Base-by-base conservation (phyloP, 2,888 invertebrate genomes). In the Tiliacea citrago region DNA sequence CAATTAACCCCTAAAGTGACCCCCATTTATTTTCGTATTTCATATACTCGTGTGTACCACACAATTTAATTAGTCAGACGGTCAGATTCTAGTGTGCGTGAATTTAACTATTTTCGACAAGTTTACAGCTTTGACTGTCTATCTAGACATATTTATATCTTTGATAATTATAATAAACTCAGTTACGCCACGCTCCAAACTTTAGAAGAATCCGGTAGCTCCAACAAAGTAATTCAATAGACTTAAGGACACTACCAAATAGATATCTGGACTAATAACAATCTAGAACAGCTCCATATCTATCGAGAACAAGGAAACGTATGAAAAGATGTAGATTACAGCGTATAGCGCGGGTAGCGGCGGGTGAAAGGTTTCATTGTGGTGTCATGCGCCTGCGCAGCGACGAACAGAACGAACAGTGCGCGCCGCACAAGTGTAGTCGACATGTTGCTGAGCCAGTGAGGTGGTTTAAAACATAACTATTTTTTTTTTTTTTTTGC, bases 331-430 rank as follows among this genome's bases (percentile, higher is more conserved):
- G 77, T 81, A 79, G 80, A 79, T 77, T 78, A 77, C 69, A 82
- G 81, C 79, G 79, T 73, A 73, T 60, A 81, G 82, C 77, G 83
- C 84, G 83, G 85, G 86, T 88, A 87, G 86, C 85, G 88, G 85
- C 86, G 88, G 91, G 91, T 91, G 91, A 92, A 92, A 92, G 92
- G 92, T 89, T 85, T 90, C 90, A 91, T 92, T 92, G 92, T 92
- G 89, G 86, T 92, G 92, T 92, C 92, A 90, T 72, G 85, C 84
- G 81, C 79, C 68, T 39, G 82, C 70, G 77, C 68, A 45, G 62
- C 79, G 82, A 79, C 53, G 76, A 62, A 65, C 63, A 60, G 70
- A 58, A 24, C 53, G 72, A 72, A 55, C 71, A 73, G 53, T 55
- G 58, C 71, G 63, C 81, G 68, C 81, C 60, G 75, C 55, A 57